Percentiles rank a stretch among this genome's conserved stretches.
Evolutionary conservation across 2,888 invertebrate species (phyloP).

Genomic region (Acanthosoma haemorrhoidale): DNA sequence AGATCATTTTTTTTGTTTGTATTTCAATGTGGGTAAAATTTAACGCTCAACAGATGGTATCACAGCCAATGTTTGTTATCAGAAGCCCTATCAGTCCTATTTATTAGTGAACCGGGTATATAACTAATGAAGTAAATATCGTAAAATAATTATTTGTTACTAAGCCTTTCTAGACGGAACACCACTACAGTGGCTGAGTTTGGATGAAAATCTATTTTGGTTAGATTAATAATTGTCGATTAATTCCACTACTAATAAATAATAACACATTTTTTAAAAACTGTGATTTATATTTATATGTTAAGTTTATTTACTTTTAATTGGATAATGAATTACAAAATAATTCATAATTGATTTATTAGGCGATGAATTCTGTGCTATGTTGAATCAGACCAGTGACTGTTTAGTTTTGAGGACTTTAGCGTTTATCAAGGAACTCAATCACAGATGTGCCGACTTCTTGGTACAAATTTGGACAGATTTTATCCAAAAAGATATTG

Average conservation of each 20-base stretch:
- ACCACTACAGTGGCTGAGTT: no score
- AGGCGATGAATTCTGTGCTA: slow-evolving; percentile 41
- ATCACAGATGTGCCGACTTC: slow-evolving; percentile 61
- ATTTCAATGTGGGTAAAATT: no score
- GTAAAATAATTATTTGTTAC: no score
- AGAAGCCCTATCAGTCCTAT: no score
- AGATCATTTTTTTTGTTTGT: no score
- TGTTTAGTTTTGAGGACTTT: slow-evolving; percentile 58
- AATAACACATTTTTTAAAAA: neutral
- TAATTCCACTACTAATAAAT: neutral
- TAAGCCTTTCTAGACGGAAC: no score
- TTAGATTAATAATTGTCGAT: no score
- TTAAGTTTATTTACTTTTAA: neutral
- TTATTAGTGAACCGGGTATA: no score
- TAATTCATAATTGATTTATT: neutral
- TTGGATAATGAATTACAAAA: neutral
- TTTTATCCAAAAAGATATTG: slow-evolving; percentile 55
- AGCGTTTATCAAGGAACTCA: slow-evolving; percentile 63
- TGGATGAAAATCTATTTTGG: no score
- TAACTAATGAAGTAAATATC: no score
- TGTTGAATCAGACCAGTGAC: slow-evolving; percentile 45
- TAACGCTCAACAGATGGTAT: no score
- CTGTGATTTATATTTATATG: neutral
- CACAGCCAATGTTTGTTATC: no score
- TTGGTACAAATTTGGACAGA: slow-evolving; percentile 60